A percentile compares a stretch with the other conserved stretches of the same genome.
These are phyloP conservation scores for Diuraphis noxia DNA, from an alignment of 1,140 invertebrate species.

Conservation along the genomic window DNA sequence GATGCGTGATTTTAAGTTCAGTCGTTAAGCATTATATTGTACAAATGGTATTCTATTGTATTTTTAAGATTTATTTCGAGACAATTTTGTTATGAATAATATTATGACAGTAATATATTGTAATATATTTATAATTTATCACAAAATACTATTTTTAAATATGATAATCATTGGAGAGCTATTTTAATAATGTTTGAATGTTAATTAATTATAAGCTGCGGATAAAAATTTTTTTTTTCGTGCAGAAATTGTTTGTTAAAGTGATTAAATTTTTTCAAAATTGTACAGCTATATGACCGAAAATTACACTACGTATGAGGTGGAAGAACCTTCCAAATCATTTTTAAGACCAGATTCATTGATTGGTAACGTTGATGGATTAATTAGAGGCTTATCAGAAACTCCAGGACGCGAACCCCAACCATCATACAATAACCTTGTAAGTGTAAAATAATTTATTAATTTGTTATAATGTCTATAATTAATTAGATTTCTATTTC, in stretches of 20 bases:
- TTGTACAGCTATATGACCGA: not conserved
- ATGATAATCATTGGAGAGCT: too few relatives aligned
- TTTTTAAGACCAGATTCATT: conserved; percentile 33
- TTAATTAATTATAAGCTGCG: too few relatives aligned
- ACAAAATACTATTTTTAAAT: too few relatives aligned
- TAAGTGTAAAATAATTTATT: not conserved
- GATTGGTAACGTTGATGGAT: conserved; percentile 3
- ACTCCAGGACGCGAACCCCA: not conserved
- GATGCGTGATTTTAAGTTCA: not conserved
- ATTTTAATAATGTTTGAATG: too few relatives aligned
- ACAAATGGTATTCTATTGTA: too few relatives aligned
- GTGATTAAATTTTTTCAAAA: not conserved
- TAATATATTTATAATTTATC: too few relatives aligned
- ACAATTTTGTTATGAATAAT: too few relatives aligned
- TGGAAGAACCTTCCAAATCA: not conserved
- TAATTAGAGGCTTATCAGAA: not conserved
- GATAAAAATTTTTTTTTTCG: not conserved
- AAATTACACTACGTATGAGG: not conserved
- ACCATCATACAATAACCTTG: not conserved
- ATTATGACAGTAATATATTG: too few relatives aligned
- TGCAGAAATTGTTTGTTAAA: not conserved
- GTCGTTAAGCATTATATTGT: too few relatives aligned
- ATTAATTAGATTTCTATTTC: conserved; percentile 23
- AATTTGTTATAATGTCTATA: not conserved
- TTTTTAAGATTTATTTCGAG: too few relatives aligned